Percentiles rank a stretch among this genome's conserved stretches.
phyloP scores from a whole-genome alignment of 2,113 vertebrate species.

The Platichthys stellatus region DNA sequence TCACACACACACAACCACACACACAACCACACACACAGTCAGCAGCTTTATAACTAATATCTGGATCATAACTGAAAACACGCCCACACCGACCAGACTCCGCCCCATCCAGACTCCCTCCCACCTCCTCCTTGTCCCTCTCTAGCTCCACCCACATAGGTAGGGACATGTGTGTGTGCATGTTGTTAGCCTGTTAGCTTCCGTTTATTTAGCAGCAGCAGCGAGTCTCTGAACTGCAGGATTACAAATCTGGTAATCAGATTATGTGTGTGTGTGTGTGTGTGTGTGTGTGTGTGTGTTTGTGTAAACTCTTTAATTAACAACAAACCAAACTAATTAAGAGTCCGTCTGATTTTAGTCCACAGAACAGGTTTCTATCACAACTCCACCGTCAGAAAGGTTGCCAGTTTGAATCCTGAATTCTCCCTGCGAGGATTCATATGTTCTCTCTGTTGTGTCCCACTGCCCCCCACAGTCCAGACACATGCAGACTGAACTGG shows the following conservation, averaged over 20 bases:
- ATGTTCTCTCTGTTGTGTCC: too few relatives aligned
- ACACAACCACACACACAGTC: conserved; percentile 44
- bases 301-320: conserved; percentile 15
- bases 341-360: not conserved
- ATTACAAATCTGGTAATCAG: conserved; percentile 64
- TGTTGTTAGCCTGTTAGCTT: conserved; percentile 12
- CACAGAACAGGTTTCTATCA: not conserved
- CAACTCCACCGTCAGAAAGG: too few relatives aligned
- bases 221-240: conserved; percentile 52
- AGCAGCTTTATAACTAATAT: conserved; percentile 49
- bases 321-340: conserved; percentile 20
- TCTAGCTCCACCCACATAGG: conserved; percentile 8
- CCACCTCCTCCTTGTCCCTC: not conserved
- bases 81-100: not conserved
- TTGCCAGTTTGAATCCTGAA: not conserved
- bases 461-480: too few relatives aligned
- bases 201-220: conserved; percentile 45
- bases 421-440: too few relatives aligned
- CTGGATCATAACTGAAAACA: conserved; percentile 32
- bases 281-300: not conserved
- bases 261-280: conserved; percentile 38
- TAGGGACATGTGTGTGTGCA: conserved; percentile 23
- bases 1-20: conserved; percentile 10
- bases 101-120: not conserved
- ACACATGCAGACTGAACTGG: too few relatives aligned